Conservation (phyloP, 1,140 invertebrate genomes). For the Mya arenaria region DNA sequence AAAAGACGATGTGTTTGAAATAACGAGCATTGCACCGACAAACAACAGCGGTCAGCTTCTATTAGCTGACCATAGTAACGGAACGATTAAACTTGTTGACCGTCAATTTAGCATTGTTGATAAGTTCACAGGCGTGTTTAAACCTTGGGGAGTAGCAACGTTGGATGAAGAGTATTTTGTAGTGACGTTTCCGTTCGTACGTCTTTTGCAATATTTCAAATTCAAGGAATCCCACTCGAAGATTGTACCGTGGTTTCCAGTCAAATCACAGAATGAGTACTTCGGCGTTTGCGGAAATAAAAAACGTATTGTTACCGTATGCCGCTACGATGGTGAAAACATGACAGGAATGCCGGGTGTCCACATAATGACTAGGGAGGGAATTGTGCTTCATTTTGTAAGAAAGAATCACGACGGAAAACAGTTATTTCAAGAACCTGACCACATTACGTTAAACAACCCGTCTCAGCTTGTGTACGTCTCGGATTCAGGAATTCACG, state of each 20-base stretch:
- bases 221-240: neutral
- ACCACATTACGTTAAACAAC: neutral
- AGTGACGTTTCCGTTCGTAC: conserved; percentile 33
- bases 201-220: conserved; percentile 32
- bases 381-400: neutral
- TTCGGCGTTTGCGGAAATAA: conserved; percentile 18
- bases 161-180: conserved; percentile 8
- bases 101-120: neutral
- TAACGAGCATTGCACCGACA: neutral
- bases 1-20: conserved; percentile 14
- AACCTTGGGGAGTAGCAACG: conserved; percentile 17
- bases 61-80: conserved; percentile 16
- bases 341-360: neutral
- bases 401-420: neutral
- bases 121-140: neutral
- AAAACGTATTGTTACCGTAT: neutral
- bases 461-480: neutral
- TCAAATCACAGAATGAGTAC: conserved; percentile 40
- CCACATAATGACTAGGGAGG: neutral
- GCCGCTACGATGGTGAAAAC: conserved; percentile 23
- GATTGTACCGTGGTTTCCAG: conserved; percentile 28
- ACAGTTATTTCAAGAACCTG: neutral
- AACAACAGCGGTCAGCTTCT: neutral
- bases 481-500: neutral
- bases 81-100: conserved; percentile 8